Conservation (phyloP, 2,797 vertebrate species). For the Gouania willdenowi region DNA sequence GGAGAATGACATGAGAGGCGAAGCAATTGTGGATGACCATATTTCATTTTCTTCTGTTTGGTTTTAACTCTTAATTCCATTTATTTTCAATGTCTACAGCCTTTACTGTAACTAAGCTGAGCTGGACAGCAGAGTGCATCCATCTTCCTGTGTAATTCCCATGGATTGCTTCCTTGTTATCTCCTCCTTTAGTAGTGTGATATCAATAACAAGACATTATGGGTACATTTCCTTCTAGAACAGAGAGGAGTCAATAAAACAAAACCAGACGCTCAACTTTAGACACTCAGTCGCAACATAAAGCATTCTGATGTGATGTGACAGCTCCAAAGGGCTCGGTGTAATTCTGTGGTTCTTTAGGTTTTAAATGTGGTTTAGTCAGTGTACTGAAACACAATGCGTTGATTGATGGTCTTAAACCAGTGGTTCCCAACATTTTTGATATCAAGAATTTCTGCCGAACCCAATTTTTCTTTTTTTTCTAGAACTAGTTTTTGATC, state of each 20-base stretch:
- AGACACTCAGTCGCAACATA: slow-evolving; percentile 44
- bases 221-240: slow-evolving; percentile 56
- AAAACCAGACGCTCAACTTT: slow-evolving; percentile 37
- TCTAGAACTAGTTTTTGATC: no score
- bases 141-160: slow-evolving; percentile 25
- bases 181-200: slow-evolving; percentile 38
- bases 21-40: slow-evolving; percentile 22
- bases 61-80: background rate
- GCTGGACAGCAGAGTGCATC: slow-evolving; percentile 32
- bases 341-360: slow-evolving; percentile 36
- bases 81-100: background rate
- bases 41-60: slow-evolving; percentile 1
- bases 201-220: slow-evolving; percentile 70
- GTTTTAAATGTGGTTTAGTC: slow-evolving; percentile 40
- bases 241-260: slow-evolving; percentile 43
- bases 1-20: slow-evolving; percentile 18
- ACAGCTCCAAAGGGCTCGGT: slow-evolving; percentile 59
- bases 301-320: slow-evolving; percentile 49
- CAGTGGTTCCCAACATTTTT: no score
- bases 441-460: no score
- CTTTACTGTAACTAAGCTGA: slow-evolving; percentile 5
- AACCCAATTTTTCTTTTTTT: no score
- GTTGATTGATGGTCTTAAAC: no score
- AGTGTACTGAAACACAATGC: slow-evolving; percentile 22
- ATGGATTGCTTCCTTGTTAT: slow-evolving; percentile 13